Base-by-base conservation (phyloP, 2,113 vertebrate genomes). In the Macquaria ambigua region DNA sequence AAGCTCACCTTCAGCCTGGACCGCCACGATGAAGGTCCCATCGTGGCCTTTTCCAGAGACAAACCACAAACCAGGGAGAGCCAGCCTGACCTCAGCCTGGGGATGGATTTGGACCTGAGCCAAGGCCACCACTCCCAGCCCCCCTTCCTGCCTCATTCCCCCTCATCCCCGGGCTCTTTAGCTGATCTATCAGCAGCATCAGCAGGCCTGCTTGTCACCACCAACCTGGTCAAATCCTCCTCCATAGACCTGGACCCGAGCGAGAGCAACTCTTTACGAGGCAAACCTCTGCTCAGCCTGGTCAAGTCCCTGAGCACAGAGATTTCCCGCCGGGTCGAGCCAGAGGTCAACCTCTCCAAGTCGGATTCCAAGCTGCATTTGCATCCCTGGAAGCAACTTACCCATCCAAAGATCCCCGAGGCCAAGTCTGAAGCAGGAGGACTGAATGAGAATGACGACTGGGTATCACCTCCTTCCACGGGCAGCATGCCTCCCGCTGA, bases 161-260 rank as follows among this genome's bases (percentile, higher is more conserved):
- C 89, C 0, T 91, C 94, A 8, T 94, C 87, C 11, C 95, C 95
- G 0, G 94, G 94, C 70, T 95, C 95, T 68, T 93, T 95, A 71
- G 70, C 92, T 0, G 95, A 96, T 41, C 81, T 96, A 37, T 93
- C 92, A 14, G 58, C 92, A 55, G 88, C 82, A 0, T 85, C 93
- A 61, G 84, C 82, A 8, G 80, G 34, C 3, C 37, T 85, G 43
- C 94, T 87, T 89, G 82, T 61, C 87, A 90, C 83, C 89, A 91
- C 94, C 77, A 96, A 95, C 93, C 94, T 98, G 20, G 97, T 97
- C 64, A 98, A 97, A 92, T 97, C 97, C 74, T 96, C 97, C 84
- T 98, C 97, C 0, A 96, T 96, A 3, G 98, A 99, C 80, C 95
- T 97, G 83, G 96, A 98, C 86, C 96, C 95, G 82, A 97, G 95